These are phyloP conservation scores for Austrolebias charrua DNA, from an alignment of 2,797 vertebrate genomes.

Conservation along the genomic window DNA sequence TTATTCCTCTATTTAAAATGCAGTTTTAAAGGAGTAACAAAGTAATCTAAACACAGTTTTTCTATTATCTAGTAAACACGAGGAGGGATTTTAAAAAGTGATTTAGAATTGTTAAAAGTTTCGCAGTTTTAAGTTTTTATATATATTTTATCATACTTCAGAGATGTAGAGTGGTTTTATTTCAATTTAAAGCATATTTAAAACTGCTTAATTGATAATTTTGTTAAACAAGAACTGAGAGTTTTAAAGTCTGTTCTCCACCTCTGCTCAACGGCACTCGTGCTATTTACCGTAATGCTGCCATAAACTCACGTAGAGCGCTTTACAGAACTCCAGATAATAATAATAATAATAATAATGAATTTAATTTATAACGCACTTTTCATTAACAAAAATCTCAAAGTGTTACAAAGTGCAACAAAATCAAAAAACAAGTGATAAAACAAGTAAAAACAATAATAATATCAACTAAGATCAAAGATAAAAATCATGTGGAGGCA, in stretches of 20 bases:
- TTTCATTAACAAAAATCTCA: no score
- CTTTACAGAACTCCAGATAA: no score
- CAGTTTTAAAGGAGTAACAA: constrained; percentile 57
- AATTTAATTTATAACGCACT: no score
- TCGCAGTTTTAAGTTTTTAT: constrained; percentile 49
- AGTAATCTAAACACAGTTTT: constrained; percentile 8
- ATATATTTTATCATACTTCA: constrained; percentile 16
- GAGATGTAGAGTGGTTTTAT: constrained; percentile 29
- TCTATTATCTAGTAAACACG: constrained; percentile 41
- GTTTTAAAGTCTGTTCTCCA: constrained; percentile 43
- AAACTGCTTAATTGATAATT: constrained; percentile 44
- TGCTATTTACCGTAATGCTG: no score
- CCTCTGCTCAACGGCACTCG: constrained; percentile 50
- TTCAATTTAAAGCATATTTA: constrained; percentile 20
- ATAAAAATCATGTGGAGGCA: no score
- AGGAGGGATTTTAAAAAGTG: constrained; percentile 41
- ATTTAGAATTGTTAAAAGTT: constrained; percentile 22
- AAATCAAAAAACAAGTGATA: no score
- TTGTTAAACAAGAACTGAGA: constrained; percentile 24
- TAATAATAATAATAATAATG: no score
- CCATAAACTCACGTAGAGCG: not conserved
- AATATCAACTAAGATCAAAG: no score
- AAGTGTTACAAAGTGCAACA: no score
- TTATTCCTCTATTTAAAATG: constrained; percentile 80
- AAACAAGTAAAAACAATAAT: no score